Evolutionary conservation across 2,113 vertebrate species (phyloP).

Genomic region (Microtus pennsylvanicus): DNA sequence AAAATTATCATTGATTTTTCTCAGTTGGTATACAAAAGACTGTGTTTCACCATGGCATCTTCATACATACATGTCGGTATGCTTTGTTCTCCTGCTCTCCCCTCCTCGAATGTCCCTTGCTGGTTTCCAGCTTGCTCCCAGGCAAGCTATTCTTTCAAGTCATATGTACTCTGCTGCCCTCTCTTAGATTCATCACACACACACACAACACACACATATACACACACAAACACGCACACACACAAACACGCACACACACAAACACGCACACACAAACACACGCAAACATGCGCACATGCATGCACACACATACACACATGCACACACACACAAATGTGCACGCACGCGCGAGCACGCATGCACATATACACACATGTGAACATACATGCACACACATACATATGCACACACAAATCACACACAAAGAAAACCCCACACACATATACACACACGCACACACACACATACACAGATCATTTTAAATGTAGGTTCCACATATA

Average conservation of each 20-base stretch:
- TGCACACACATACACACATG: too few relatives aligned
- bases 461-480: neutral
- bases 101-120: too few relatives aligned
- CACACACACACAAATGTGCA: too few relatives aligned
- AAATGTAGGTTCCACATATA: neutral
- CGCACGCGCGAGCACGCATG: too few relatives aligned
- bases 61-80: neutral
- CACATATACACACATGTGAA: too few relatives aligned
- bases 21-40: neutral
- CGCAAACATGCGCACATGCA: neutral
- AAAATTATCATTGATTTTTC: neutral
- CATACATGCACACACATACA: too few relatives aligned
- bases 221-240: neutral
- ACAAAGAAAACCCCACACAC: neutral
- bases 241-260: rapidly evolving
- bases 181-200: neutral
- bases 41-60: neutral
- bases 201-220: neutral
- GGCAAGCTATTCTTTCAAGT: neutral
- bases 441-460: neutral
- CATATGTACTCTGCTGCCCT: neutral
- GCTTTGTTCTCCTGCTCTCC: neutral
- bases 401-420: too few relatives aligned
- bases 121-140: neutral
- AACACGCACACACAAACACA: too few relatives aligned